Percentiles rank a stretch among this genome's conserved stretches.
phyloP scores from a whole-genome alignment of 2,888 invertebrate genomes.

The Caenorhabditis becei region DNA sequence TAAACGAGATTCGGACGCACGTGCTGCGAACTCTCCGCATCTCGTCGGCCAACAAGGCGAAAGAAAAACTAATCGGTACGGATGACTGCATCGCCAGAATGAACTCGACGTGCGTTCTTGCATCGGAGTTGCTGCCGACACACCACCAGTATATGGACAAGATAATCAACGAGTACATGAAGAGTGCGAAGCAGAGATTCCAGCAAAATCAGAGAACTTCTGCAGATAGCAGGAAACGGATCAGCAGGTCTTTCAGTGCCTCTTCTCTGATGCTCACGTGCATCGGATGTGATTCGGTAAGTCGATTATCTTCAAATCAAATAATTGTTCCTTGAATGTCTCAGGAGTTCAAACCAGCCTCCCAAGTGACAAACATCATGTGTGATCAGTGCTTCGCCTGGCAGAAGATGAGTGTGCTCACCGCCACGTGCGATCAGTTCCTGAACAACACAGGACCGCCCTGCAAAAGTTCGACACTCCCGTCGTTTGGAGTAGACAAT shows the following conservation, averaged over 20 bases:
- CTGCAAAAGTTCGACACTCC: constrained; percentile 58
- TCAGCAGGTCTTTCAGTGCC: constrained; percentile 78
- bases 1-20: constrained; percentile 71
- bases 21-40: constrained; percentile 64
- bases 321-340: not conserved
- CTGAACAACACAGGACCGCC: constrained; percentile 28
- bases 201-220: constrained; percentile 58
- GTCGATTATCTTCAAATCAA: constrained; percentile 10
- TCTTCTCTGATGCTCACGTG: constrained; percentile 77
- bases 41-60: constrained; percentile 49
- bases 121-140: constrained; percentile 74
- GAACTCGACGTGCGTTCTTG: constrained; percentile 74
- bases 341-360: constrained; percentile 71
- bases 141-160: constrained; percentile 78
- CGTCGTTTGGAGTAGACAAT: constrained; percentile 30
- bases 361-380: constrained; percentile 80
- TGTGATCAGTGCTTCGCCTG: constrained; percentile 78
- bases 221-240: constrained; percentile 71
- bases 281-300: constrained; percentile 75
- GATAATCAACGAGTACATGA: constrained; percentile 78
- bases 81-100: constrained; percentile 73
- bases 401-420: constrained; percentile 74
- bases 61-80: constrained; percentile 67
- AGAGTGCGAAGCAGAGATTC: constrained; percentile 73
- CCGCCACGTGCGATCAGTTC: constrained; percentile 65